Percentiles rank a stretch among this genome's conserved stretches.
Evolutionary conservation across 2,113 vertebrate species (phyloP).

Genomic region (Leptocoma aspasia): DNA sequence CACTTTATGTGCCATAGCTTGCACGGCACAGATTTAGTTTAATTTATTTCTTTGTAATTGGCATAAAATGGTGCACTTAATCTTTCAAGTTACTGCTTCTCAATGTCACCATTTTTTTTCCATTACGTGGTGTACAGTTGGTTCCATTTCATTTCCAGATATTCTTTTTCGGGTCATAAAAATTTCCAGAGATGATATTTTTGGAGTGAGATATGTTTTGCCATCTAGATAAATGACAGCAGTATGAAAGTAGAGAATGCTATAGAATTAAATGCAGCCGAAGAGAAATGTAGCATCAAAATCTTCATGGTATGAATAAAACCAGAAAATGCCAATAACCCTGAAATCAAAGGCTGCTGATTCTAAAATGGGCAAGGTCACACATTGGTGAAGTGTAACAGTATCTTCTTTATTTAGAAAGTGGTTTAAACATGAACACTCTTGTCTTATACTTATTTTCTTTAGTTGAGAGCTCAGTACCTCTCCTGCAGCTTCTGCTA

Average conservation of each 20-base stretch:
- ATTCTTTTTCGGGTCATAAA: not conserved
- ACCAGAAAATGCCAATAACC: not conserved
- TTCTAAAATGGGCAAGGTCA: not conserved
- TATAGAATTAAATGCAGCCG: not conserved
- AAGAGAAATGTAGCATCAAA: not conserved
- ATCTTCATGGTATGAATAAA: not conserved
- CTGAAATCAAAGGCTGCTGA: not conserved
- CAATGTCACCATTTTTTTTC: not conserved
- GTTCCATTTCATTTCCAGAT: not conserved
- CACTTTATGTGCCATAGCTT: not conserved
- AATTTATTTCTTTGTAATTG: slow-evolving; percentile 18
- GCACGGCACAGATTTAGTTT: not conserved
- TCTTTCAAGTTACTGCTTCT: not conserved
- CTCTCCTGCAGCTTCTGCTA: not conserved
- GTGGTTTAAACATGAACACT: not conserved
- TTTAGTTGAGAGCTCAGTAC: not conserved
- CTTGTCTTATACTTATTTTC: not conserved
- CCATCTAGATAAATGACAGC: not conserved
- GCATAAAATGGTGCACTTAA: not conserved
- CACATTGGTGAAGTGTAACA: not conserved
- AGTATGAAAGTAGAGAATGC: not conserved
- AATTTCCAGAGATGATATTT: not conserved
- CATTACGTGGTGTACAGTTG: not conserved
- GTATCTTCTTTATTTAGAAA: not conserved
- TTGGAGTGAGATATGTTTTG: not conserved